A percentile compares a stretch with the other conserved stretches of the same genome.
Conservation (phyloP, 2,113 vertebrate species). For the Poeciliopsis prolifica region DNA sequence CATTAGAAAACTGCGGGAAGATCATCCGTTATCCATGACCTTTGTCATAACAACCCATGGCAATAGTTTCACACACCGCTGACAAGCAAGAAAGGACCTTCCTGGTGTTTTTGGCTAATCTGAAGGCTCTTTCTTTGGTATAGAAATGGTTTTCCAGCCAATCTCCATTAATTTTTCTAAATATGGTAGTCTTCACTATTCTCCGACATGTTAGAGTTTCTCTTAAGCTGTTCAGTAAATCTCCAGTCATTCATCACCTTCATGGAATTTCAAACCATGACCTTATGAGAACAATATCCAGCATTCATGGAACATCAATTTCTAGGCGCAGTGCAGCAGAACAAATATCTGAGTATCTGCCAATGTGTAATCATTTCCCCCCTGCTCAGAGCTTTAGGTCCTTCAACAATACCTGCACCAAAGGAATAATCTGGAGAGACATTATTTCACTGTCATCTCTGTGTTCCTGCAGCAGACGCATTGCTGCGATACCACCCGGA, state of each 20-base stretch:
- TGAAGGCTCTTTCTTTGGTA: not conserved
- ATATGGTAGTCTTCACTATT: not conserved
- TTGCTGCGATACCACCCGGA: slow-evolving; percentile 66
- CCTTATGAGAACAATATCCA: slow-evolving; percentile 59
- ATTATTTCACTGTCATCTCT: not conserved
- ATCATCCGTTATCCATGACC: slow-evolving; percentile 78
- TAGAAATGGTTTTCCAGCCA: not conserved
- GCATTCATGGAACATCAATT: slow-evolving; percentile 70
- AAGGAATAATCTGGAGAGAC: not conserved
- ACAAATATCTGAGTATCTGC: slow-evolving; percentile 70
- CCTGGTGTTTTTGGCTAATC: not conserved
- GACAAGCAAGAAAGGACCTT: slow-evolving; percentile 33
- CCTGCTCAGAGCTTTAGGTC: slow-evolving; percentile 44
- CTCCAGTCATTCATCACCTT: slow-evolving; percentile 56
- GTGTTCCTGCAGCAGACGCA: slow-evolving; percentile 25
- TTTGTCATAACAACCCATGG: slow-evolving; percentile 76
- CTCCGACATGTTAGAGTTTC: slow-evolving; percentile 15
- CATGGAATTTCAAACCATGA: slow-evolving; percentile 64
- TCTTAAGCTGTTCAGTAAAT: slow-evolving; percentile 36
- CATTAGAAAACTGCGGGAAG: slow-evolving; percentile 74
- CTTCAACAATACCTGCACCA: slow-evolving; percentile 1
- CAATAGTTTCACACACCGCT: slow-evolving; percentile 57
- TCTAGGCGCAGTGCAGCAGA: slow-evolving; percentile 70
- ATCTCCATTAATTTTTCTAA: too few relatives aligned
- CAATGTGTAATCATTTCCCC: slow-evolving; percentile 62